Conservation (phyloP, 2,888 invertebrate species). For the Siphlonurus alternatus region DNA sequence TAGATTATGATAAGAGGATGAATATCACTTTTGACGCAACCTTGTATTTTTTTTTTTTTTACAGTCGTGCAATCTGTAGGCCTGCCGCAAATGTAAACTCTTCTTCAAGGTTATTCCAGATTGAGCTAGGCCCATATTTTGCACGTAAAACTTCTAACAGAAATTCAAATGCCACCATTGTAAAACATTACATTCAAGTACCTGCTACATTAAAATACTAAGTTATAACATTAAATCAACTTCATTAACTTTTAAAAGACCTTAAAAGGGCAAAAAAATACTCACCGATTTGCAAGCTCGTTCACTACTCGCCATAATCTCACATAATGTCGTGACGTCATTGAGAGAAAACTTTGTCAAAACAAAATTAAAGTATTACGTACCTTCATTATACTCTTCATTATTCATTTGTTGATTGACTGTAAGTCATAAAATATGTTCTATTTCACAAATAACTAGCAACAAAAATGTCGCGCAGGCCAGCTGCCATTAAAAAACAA, state of each 20-base stretch:
- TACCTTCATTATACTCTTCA: not conserved
- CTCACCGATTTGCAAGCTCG: not conserved
- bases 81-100: not conserved
- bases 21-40: not conserved
- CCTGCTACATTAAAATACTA: not conserved
- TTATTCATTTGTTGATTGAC: not conserved
- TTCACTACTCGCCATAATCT: conserved; percentile 5
- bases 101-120: not conserved
- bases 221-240: not conserved
- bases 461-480: not conserved
- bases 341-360: conserved; percentile 6
- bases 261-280: not conserved
- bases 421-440: not conserved
- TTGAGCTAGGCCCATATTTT: not conserved
- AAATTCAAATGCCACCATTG: not conserved
- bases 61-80: not conserved
- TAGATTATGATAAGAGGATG: not conserved
- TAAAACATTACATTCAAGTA: not conserved
- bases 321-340: conserved; percentile 10
- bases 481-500: conserved; percentile 6
- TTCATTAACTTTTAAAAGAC: not conserved
- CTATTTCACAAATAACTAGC: not conserved
- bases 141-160: not conserved
- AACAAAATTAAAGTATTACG: not conserved
- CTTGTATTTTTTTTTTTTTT: not conserved